Conservation (phyloP, 1,140 invertebrate species). For the Drosophila tsacasi region DNA sequence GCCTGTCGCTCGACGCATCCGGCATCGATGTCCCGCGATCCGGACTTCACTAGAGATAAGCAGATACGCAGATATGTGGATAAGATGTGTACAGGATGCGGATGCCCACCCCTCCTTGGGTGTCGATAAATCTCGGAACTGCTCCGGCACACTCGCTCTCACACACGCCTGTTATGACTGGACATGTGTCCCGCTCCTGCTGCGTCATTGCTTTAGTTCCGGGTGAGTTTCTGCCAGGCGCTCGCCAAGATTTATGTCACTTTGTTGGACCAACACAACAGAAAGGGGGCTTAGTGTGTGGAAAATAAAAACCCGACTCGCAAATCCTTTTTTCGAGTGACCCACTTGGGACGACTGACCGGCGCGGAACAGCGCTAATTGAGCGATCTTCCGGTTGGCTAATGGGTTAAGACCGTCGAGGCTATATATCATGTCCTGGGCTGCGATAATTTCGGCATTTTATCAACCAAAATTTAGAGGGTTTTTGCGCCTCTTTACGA, state of each 20-base stretch:
- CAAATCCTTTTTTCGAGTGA: slow-evolving; percentile 66
- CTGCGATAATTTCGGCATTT: slow-evolving; percentile 76
- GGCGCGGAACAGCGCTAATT: slow-evolving; percentile 69
- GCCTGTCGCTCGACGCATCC: slow-evolving; percentile 81
- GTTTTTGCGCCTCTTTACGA: slow-evolving; percentile 40
- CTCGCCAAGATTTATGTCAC: slow-evolving; percentile 76
- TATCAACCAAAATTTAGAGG: slow-evolving; percentile 80
- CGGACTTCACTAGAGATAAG: slow-evolving; percentile 39
- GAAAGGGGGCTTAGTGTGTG: slow-evolving; percentile 20
- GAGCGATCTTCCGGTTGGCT: slow-evolving; percentile 79
- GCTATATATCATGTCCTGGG: slow-evolving; percentile 62
- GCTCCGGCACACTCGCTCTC: slow-evolving; percentile 49
- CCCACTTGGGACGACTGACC: slow-evolving; percentile 77
- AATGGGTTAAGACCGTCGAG: slow-evolving; percentile 73
- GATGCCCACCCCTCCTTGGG: slow-evolving; percentile 48
- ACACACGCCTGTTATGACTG: slow-evolving; percentile 66
- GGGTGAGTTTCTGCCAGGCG: slow-evolving; percentile 61
- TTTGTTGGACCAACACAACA: slow-evolving; percentile 72
- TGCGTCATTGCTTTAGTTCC: slow-evolving; percentile 81
- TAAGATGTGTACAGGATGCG: slow-evolving; percentile 19
- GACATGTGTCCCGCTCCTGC: slow-evolving; percentile 69
- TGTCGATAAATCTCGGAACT: slow-evolving; percentile 65
- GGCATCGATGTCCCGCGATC: slow-evolving; percentile 65
- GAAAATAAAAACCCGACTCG: slow-evolving; percentile 38
- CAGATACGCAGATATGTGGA: slow-evolving; percentile 32